Base-by-base conservation (phyloP, 2,888 invertebrate species). In the Actias luna region DNA sequence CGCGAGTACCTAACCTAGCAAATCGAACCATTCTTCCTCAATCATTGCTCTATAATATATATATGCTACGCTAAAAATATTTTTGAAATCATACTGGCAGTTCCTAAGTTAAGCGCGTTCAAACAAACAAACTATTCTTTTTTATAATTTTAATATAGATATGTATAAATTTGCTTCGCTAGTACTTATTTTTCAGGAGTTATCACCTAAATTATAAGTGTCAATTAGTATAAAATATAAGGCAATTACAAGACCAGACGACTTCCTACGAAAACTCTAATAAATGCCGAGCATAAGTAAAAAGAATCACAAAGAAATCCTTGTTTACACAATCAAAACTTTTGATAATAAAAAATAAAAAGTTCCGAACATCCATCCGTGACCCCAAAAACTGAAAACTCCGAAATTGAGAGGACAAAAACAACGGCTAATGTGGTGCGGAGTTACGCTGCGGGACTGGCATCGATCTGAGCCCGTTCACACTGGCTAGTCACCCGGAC, bases 391-490 rank as follows among this genome's bases (percentile, higher is more conserved):
- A 55, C 55, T 55, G 55, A 29, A 55, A 55, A 29, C 29, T 55
- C 55, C 55, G n/a, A 55, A 55, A 55, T 55, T 29, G 55, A 29
- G 55, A 55, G 59, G 39, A 63, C 69, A 70, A 68, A 66, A 67
- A 66, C 65, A 63, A 64, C 65, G 69, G 66, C 65, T 65, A 76
- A 69, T 71, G 72, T 69, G 71, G 69, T 80, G 78, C 77, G 72
- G 75, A 69, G 52, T 31, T 52, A 71, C 70, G 67, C 79, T 83
- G 87, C 85, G 85, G 82, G 80, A 77, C 75, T 78, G 76, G 68
- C 74, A 88, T 89, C 88, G 89, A 89, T 74, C 88, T 80, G 69
- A 46, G 77, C 71, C 62, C 65, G 71, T 85, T 87, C 67, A 63
- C 61, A 72, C 63, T 67, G 18, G 68, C 68, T 7, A 80, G 74